Conservation (phyloP, 1,140 invertebrate genomes). For the Linepithema humile region DNA sequence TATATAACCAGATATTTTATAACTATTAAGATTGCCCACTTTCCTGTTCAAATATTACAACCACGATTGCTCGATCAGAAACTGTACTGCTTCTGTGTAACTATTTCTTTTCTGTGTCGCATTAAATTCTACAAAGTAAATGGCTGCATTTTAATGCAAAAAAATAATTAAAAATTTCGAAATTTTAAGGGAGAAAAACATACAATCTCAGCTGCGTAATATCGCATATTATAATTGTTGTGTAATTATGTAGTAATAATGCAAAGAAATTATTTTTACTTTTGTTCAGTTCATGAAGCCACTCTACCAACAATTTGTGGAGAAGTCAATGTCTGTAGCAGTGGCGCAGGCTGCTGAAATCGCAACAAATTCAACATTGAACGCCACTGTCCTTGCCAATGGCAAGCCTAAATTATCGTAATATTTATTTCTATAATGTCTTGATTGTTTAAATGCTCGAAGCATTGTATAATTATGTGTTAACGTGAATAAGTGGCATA, state of each 20-base stretch:
- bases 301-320: constrained; percentile 90
- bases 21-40: constrained; percentile 14
- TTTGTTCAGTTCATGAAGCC: constrained; percentile 91
- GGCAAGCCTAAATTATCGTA: constrained; percentile 87
- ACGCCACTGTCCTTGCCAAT: constrained; percentile 82
- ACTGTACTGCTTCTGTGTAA: constrained; percentile 2
- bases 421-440: constrained; percentile 69
- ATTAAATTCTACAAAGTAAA: not conserved
- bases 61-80: not conserved
- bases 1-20: constrained; percentile 20
- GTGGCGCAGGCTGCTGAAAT: constrained; percentile 89
- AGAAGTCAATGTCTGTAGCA: constrained; percentile 91
- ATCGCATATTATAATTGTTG: not conserved
- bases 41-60: constrained; percentile 11
- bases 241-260: not conserved
- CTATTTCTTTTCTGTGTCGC: not conserved
- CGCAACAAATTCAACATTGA: constrained; percentile 83
- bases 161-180: not conserved
- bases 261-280: constrained; percentile 59
- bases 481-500: constrained; percentile 65
- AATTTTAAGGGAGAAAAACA: not conserved
- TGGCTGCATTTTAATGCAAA: not conserved
- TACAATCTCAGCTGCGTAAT: not conserved
- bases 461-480: constrained; percentile 58
- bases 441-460: constrained; percentile 57